Evolutionary conservation across 2,797 vertebrate species (phyloP).

Genomic region (Caiman crocodilus): DNA sequence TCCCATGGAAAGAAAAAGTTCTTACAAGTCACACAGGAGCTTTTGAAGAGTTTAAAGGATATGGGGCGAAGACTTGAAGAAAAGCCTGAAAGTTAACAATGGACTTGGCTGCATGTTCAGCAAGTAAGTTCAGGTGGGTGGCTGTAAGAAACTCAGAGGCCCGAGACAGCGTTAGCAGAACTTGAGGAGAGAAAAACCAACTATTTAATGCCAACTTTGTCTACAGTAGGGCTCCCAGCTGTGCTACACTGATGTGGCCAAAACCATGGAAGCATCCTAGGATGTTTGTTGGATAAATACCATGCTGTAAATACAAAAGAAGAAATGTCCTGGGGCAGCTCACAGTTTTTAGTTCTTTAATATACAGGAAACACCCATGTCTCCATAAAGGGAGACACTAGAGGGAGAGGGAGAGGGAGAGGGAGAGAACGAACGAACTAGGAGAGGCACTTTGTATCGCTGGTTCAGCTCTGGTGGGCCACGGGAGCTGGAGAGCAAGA

Average conservation of each 20-base stretch:
- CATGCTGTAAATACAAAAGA: too few relatives aligned
- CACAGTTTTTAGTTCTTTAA: background rate
- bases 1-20: background rate
- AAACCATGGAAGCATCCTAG: too few relatives aligned
- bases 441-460: background rate
- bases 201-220: too few relatives aligned
- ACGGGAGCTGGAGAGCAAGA: background rate
- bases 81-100: background rate
- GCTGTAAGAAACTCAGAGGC: background rate
- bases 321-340: background rate
- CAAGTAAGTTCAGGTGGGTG: background rate
- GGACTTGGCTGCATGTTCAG: background rate
- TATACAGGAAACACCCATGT: background rate
- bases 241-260: too few relatives aligned
- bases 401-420: background rate
- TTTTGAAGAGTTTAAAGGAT: background rate
- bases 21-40: background rate
- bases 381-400: background rate
- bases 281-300: too few relatives aligned
- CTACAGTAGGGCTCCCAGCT: background rate
- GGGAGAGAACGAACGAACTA: too few relatives aligned
- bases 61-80: background rate
- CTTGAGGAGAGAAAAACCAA: too few relatives aligned
- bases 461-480: background rate
- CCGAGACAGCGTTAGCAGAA: too few relatives aligned